A percentile compares a stretch with the other conserved stretches of the same genome.
phyloP scores from a whole-genome alignment of 2,888 invertebrate genomes.

The Eudemis profundana region DNA sequence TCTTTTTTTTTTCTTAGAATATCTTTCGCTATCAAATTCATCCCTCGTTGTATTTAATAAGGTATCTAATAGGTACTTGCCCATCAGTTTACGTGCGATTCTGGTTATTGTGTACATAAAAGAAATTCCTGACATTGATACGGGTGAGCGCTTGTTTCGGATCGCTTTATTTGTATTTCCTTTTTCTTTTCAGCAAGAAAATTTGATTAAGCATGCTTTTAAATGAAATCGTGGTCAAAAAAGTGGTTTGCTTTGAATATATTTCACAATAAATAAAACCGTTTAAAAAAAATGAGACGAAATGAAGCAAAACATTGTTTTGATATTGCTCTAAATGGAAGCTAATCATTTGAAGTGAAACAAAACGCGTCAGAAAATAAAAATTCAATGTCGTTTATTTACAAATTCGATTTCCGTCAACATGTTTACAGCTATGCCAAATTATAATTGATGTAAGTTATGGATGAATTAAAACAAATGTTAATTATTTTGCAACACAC shows the following conservation, averaged over 20 bases:
- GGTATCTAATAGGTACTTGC: constrained; percentile 26
- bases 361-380: too few species aligned
- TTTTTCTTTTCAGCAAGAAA: neutral
- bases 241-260: neutral
- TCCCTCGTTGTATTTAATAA: constrained; percentile 15
- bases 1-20: neutral
- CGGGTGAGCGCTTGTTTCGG: constrained; percentile 47
- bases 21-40: neutral
- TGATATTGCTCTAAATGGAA: too few species aligned
- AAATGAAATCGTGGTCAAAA: neutral
- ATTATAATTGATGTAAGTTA: too few species aligned
- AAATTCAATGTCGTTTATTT: too few species aligned
- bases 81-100: constrained; percentile 44
- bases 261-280: too few species aligned
- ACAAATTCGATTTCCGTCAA: too few species aligned
- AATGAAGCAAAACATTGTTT: too few species aligned
- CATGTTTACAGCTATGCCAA: too few species aligned
- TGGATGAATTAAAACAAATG: too few species aligned
- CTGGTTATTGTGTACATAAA: constrained; percentile 41
- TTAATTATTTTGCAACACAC: too few species aligned
- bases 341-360: too few species aligned
- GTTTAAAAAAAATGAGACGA: too few species aligned
- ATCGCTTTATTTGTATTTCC: constrained; percentile 6
- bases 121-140: constrained; percentile 49
- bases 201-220: neutral